Conservation (phyloP, 2,888 invertebrate genomes). For the Philhelius pedissequus region DNA sequence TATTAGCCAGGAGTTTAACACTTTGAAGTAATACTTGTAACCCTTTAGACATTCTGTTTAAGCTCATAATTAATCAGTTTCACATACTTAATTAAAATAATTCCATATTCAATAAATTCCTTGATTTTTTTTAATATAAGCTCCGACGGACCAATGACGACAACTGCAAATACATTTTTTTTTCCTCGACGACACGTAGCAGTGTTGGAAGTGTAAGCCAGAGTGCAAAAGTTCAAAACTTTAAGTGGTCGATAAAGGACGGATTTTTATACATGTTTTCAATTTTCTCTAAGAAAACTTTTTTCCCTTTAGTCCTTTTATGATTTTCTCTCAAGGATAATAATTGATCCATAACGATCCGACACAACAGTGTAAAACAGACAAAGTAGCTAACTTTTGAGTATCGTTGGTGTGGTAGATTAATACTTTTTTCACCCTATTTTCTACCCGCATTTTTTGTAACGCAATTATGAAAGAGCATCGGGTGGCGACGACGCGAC, state of each 20-base stretch:
- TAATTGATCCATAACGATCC: conserved; percentile 40
- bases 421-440: neutral
- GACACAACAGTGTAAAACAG: conserved; percentile 9
- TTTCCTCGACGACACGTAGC: neutral
- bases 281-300: conserved; percentile 20
- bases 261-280: conserved; percentile 34
- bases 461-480: conserved; percentile 24
- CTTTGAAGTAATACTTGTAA: too few species aligned
- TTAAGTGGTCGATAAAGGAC: neutral
- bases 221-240: conserved; percentile 15
- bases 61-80: too few species aligned
- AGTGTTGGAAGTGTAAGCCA: too few species aligned
- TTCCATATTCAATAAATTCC: neutral
- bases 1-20: too few species aligned
- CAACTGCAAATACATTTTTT: neutral
- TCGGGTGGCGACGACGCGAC: too few species aligned
- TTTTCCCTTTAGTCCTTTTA: neutral
- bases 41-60: too few species aligned
- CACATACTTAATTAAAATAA: too few species aligned
- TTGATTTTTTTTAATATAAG: neutral
- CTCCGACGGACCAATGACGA: neutral
- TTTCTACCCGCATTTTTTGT: conserved; percentile 14
- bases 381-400: conserved; percentile 10
- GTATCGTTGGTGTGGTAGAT: neutral
- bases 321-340: neutral